Conservation (phyloP, 1,140 invertebrate species). For the Eumeta japonica region DNA sequence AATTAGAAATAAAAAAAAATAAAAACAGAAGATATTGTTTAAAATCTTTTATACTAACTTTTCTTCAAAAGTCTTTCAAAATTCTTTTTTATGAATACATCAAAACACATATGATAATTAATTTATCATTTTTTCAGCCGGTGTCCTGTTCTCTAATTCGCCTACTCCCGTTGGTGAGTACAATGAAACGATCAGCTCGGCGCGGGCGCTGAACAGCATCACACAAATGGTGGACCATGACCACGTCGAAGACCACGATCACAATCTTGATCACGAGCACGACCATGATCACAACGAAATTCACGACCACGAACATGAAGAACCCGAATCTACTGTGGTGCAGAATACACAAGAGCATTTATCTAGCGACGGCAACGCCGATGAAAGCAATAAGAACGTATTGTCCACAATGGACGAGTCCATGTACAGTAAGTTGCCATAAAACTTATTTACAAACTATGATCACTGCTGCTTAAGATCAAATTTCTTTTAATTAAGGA, state of each 20-base stretch:
- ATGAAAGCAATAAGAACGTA: neutral
- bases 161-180: constrained; percentile 41
- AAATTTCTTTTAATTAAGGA: too few species aligned
- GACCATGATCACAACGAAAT: constrained; percentile 15
- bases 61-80: too few species aligned
- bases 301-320: constrained; percentile 17
- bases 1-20: too few species aligned
- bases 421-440: constrained; percentile 25
- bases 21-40: too few species aligned
- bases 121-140: constrained; percentile 36
- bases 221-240: constrained; percentile 12
- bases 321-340: neutral
- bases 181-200: constrained; percentile 39
- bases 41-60: too few species aligned
- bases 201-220: constrained; percentile 40
- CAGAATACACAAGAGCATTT: constrained; percentile 14
- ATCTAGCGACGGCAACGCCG: constrained; percentile 15
- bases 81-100: too few species aligned
- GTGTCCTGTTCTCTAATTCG: constrained; percentile 38
- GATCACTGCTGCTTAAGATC: neutral
- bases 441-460: neutral
- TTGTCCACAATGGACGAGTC: constrained; percentile 17
- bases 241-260: constrained; percentile 9
- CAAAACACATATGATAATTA: too few species aligned
- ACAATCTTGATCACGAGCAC: constrained; percentile 12